A percentile compares a stretch with the other conserved stretches of the same genome.
Conservation (phyloP, 2,888 invertebrate genomes). For the Luperina nickerlii region DNA sequence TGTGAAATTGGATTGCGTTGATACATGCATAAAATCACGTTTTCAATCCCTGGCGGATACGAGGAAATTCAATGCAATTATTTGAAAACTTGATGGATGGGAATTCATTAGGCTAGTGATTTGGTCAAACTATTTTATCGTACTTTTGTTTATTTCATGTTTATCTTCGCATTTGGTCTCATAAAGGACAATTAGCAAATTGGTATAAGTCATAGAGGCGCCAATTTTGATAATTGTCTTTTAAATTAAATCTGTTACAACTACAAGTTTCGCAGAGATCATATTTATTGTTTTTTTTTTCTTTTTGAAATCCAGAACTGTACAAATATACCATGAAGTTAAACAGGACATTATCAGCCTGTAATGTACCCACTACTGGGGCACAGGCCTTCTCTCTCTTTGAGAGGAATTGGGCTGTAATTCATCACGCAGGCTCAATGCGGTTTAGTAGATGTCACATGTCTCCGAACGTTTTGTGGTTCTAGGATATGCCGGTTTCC, state of each 20-base stretch:
- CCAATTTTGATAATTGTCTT: background rate
- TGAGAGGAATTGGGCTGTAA: no score
- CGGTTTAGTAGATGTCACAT: no score
- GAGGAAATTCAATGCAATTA: constrained; percentile 14
- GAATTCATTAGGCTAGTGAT: background rate
- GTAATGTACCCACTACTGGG: no score
- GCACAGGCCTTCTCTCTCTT: no score
- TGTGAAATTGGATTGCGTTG: constrained; percentile 31
- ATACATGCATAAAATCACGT: constrained; percentile 20
- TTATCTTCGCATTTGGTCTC: background rate
- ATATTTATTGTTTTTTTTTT: background rate
- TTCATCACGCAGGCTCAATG: no score
- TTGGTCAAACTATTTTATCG: background rate
- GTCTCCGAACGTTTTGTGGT: no score
- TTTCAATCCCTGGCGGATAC: background rate
- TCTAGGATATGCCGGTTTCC: no score
- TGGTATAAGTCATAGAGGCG: no score
- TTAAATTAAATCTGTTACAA: background rate
- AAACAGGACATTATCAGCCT: no score
- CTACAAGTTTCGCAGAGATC: background rate
- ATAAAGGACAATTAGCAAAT: background rate
- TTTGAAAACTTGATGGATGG: constrained; percentile 5
- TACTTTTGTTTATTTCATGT: background rate
- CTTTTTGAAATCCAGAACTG: background rate
- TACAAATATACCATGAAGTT: background rate